Evolutionary conservation across 2,888 invertebrate genomes (phyloP).

Genomic region (Xestia rhomboidea): DNA sequence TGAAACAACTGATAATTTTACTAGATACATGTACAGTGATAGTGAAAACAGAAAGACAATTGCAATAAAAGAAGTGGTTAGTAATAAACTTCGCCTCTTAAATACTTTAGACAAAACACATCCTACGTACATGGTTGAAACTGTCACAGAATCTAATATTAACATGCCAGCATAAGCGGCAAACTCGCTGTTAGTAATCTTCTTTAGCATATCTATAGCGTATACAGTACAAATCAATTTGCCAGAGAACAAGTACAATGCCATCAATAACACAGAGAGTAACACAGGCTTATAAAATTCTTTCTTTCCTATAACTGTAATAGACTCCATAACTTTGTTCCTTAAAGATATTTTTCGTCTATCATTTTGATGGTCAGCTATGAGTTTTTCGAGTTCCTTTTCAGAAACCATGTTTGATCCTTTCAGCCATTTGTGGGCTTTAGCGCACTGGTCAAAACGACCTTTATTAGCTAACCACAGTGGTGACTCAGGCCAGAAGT

Average conservation of each 20-base stretch:
- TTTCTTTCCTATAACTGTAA: constrained; percentile 6
- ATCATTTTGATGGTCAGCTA: constrained; percentile 27
- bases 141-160: constrained; percentile 72
- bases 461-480: constrained; percentile 61
- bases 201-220: constrained; percentile 70
- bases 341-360: constrained; percentile 14
- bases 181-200: constrained; percentile 64
- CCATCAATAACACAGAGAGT: constrained; percentile 4
- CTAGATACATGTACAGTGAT: constrained; percentile 48
- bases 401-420: constrained; percentile 54
- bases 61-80: constrained; percentile 61
- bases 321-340: background rate
- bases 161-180: constrained; percentile 73
- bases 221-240: constrained; percentile 63
- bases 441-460: constrained; percentile 46
- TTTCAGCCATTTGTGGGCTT: constrained; percentile 65
- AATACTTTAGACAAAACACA: constrained; percentile 64
- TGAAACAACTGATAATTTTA: constrained; percentile 30
- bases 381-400: constrained; percentile 47
- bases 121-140: constrained; percentile 70
- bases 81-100: constrained; percentile 65
- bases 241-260: constrained; percentile 47
- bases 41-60: constrained; percentile 55
- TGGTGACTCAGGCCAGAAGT: constrained; percentile 73
- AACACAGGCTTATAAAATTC: constrained; percentile 53